Evolutionary conservation across 2,113 vertebrate genomes (phyloP), one percentile per base, ranked within the genome.

Genomic region (Nyctibius bracteatus): DNA sequence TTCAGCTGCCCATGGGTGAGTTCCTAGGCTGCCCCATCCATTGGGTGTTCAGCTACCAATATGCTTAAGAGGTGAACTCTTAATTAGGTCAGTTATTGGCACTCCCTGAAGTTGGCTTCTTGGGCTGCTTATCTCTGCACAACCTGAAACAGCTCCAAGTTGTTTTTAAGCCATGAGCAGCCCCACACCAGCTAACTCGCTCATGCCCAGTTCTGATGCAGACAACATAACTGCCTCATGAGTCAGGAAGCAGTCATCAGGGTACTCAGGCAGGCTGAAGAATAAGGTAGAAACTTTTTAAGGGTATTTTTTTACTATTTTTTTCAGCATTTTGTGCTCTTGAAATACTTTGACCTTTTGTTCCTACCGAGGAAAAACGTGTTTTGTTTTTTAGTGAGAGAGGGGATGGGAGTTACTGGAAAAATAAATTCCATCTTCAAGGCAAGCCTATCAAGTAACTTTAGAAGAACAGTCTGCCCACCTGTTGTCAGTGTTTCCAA

Each of bases 341-440:
- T 91, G 68, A 95, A 95, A 63, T 79, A 75, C 86, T 96, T 92
- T 96, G 95, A 97, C 94, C 86, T 94, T 97, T 95, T 89, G 93
- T 86, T 95, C 91, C 82, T 59, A 63, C 77, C 68, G 57, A 87
- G 39, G 47, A 89, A 92, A 94, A 94, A 90, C 74, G 21, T 95
- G 82, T 46, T 81, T 93, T 93, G 63, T 7, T 80, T 66, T 91
- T 86, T 73, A 55, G 27, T 82, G 68, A 59, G 22, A 91, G 57
- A 94, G 47, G 61, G 46, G 39, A 86, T 63, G 59, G 92, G 92
- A 95, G 89, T 94, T 92, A 54, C 95, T 96, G 91, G 92, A 97
- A 97, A 97, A 96, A 95, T 78, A 97, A 96, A 96, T 95, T 96
- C 82, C 86, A 81, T 81, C 73, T 88, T 94, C 75, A 81, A 88